These are phyloP conservation scores for Noctilio leporinus DNA, from an alignment of 2,113 vertebrate genomes.

Conservation along the genomic window DNA sequence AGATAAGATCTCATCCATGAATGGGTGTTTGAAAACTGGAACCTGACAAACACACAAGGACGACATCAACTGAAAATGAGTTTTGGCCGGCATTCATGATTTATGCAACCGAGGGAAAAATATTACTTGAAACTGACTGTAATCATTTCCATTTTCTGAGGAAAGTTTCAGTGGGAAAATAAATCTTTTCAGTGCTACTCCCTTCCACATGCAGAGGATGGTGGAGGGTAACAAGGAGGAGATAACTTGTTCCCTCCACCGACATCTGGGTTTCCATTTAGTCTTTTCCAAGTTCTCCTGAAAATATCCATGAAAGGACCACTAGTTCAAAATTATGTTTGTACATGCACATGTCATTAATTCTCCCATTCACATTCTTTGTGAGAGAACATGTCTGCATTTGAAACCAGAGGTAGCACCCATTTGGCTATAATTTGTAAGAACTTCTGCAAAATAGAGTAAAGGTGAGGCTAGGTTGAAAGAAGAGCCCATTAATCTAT, in stretches of 20 bases:
- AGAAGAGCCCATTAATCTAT: neutral
- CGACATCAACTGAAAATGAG: neutral
- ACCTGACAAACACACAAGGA: neutral
- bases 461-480: neutral
- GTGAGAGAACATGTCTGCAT: neutral
- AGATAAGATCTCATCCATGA: conserved; percentile 29
- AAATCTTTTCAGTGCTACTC: conserved; percentile 39
- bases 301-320: neutral
- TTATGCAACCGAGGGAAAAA: conserved; percentile 48
- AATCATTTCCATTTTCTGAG: conserved; percentile 62
- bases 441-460: neutral
- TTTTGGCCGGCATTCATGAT: conserved; percentile 20
- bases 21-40: neutral
- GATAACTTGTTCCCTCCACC: conserved; percentile 18
- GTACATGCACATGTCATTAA: neutral
- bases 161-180: conserved; percentile 50
- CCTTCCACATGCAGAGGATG: neutral
- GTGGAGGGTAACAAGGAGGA: neutral
- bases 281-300: neutral
- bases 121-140: conserved; percentile 58
- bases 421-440: neutral
- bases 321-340: conserved; percentile 19
- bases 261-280: conserved; percentile 58
- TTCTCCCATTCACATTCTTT: neutral
- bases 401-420: neutral